Base-by-base conservation (phyloP, 2,888 invertebrate genomes). In the Priocnemis perturbator region DNA sequence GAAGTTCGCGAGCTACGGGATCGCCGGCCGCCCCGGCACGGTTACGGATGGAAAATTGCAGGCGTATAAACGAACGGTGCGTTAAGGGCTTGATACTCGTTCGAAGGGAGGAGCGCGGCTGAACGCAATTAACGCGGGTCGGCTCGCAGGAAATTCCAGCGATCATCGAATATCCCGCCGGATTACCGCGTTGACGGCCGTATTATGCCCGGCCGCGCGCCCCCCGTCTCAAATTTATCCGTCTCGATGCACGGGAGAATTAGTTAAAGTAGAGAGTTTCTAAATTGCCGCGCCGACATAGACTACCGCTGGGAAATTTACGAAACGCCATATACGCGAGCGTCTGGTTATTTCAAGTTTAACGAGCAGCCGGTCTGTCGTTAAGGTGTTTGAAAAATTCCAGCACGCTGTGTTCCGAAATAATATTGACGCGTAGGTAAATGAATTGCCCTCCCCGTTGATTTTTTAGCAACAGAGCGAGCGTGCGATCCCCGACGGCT, bases 291-390 rank as follows among this genome's bases (percentile, higher is more conserved):
- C n/a, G 48, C 37, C 47, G 64, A 64, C 30, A 17, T 59, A 52
- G 47, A 64, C 44, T 58, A 45, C 17, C 15, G 3, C n/a, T 68
- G 53, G 58, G 47, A 64, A 68, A 64, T 68, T 68, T 68, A 68
- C 55, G 52, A 58, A 63, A 62, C n/a, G 20, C 59, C 47, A 21
- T 64, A 53, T 59, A 53, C 58, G 59, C 26, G 26, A 26, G 26
- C 26, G 21, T 58, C 44, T 59, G 59, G 17, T 59, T 64, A 55
- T 55, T 53, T 15, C 48, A 53, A 57, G 59, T 67, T 64, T 67
- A 63, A 68, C 48, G 48, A 47, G 23, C 59, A 23, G 37, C 62
- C 63, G 26, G 14, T 37, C 7, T 44, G 56, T 45, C 52, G 20
- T 52, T 64, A 63, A 62, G 52, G 15, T n/a, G 55, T 62, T 53